Conservation (phyloP, 2,113 vertebrate species). For the Hystrix cristata region DNA sequence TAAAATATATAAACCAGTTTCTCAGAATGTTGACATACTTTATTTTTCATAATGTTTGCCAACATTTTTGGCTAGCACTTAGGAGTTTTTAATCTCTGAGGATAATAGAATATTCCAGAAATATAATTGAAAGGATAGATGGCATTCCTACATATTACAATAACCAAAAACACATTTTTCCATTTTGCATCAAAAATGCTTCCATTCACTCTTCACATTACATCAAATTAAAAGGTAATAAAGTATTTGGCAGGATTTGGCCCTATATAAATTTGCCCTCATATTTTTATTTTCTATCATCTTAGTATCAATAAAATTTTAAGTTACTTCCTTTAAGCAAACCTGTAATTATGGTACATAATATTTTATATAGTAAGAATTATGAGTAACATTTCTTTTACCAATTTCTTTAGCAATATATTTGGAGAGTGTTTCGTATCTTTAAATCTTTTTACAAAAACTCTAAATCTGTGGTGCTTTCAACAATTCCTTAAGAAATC, state of each 20-base stretch:
- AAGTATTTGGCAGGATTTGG: background rate
- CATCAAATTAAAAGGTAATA: slow-evolving; percentile 52
- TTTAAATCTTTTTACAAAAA: background rate
- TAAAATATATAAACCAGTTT: background rate
- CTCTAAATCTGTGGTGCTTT: background rate
- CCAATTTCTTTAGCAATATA: background rate
- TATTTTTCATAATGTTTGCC: background rate
- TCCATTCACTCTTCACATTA: background rate
- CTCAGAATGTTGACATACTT: background rate
- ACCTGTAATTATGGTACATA: slow-evolving; percentile 35
- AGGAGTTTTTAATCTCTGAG: background rate
- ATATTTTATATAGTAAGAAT: slow-evolving; percentile 5
- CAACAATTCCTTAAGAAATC: background rate
- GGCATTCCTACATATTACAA: background rate
- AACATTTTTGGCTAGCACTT: slow-evolving; percentile 21
- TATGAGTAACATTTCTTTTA: background rate
- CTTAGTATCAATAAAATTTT: slow-evolving; percentile 40
- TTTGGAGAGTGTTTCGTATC: background rate
- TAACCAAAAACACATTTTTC: background rate
- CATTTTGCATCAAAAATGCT: background rate
- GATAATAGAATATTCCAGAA: background rate
- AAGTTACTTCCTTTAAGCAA: background rate
- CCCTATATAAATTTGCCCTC: slow-evolving; percentile 1
- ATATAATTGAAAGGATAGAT: background rate
- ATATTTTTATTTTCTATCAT: slow-evolving; percentile 38